A percentile compares a stretch with the other conserved stretches of the same genome.
Conservation (phyloP, 2,888 invertebrate genomes). For the Fragum whitleyi region DNA sequence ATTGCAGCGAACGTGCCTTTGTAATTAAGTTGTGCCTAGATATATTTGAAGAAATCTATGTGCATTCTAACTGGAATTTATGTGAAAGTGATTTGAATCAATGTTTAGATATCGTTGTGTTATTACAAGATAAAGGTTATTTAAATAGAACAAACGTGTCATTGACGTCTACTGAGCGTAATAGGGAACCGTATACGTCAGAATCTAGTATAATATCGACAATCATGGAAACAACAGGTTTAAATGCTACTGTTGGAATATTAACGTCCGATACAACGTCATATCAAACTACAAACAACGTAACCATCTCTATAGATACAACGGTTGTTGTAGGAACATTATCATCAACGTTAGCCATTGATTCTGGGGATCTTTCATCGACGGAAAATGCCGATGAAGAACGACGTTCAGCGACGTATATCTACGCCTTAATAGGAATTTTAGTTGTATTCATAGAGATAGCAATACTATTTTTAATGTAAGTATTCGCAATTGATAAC, state of each 20-base stretch:
- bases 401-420: background rate
- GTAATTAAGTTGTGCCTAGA: constrained; percentile 38
- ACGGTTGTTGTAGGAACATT: background rate
- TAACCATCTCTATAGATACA: background rate
- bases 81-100: constrained; percentile 30
- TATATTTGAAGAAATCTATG: constrained; percentile 38
- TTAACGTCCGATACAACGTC: background rate
- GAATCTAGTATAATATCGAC: background rate
- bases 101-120: constrained; percentile 24
- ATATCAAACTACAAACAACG: background rate
- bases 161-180: background rate
- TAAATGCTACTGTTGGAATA: background rate
- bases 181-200: background rate
- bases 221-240: background rate
- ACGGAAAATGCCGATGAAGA: background rate
- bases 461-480: constrained; percentile 17
- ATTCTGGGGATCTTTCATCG: background rate
- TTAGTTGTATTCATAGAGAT: constrained; percentile 18
- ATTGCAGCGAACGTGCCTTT: constrained; percentile 42
- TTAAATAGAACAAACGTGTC: background rate
- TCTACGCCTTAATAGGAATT: constrained; percentile 15
- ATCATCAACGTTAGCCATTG: background rate
- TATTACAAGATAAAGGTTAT: constrained; percentile 16
- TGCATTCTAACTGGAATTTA: constrained; percentile 34
- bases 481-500: background rate